Evolutionary conservation across 2,113 vertebrate species (phyloP), one percentile per base, ranked within the genome.

Genomic region (Anser brachyrhynchus): DNA sequence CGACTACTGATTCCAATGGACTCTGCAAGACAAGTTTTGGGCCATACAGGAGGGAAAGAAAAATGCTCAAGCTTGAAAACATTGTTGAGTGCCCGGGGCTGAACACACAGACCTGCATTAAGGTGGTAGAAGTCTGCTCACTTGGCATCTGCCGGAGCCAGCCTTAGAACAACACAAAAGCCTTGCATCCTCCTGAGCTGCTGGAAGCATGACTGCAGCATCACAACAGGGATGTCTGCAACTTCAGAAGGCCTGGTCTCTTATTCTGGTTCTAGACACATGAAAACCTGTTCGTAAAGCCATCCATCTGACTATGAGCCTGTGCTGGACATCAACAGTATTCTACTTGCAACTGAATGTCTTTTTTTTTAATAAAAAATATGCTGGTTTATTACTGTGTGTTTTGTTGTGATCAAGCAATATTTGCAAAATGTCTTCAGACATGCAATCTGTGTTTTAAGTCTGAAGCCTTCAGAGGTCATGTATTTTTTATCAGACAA

Each of bases 401-500:
- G 31, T 79, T 91, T 78, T 67, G 31, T 29, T 52, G 62, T 10
- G 10, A 80, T 83, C 77, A 79, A 87, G 58, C 66, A 43, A 85
- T 46, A 77, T 80, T 67, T 78, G 51, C 64, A 87, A 64, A 94
- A 83, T 10, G 1, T 49, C 64, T 71, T 96, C 79, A 88, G 57
- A 67, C 71, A 67, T 1, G 33, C 89, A 81, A 59, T 89, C 65
- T 72, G n/a, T 73, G 44, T 74, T 91, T 73, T 71, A 73, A 81
- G 62, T 76, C 46, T 25, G 80, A 79, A 65, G 41, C 77, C 59
- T 79, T 87, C 25, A 55, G 39, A 46, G 21, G 23, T 57, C 69
- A 90, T 91, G 33, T 73, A 82, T 83, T 82, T 96, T 95, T 93
- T n/a, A 95, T 81, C 62, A 93, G 85, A 69, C 19, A 79, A 69